These are phyloP conservation scores for Allolobophora icterica DNA, from an alignment of 2,888 invertebrate species.

Conservation along the genomic window DNA sequence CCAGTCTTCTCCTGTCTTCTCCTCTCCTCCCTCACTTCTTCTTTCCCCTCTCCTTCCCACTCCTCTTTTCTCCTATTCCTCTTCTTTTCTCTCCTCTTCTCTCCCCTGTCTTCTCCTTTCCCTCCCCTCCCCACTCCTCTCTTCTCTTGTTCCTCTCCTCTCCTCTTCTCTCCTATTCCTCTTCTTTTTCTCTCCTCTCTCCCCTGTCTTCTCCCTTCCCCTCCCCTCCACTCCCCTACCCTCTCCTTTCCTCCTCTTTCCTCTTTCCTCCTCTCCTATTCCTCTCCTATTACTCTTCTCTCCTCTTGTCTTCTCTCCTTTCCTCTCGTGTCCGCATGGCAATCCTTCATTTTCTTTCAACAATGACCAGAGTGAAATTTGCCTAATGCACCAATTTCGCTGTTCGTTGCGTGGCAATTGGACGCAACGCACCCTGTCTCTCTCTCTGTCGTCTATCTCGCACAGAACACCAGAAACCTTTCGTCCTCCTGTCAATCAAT, in stretches of 20 bases:
- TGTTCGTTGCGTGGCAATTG: neutral
- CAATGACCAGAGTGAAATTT: neutral
- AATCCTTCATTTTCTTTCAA: neutral
- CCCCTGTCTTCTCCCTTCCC: too few relatives aligned
- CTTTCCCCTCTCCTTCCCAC: neutral
- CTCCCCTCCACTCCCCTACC: too few relatives aligned
- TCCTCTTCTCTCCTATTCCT: neutral
- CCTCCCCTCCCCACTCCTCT: neutral
- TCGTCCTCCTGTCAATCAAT: neutral
- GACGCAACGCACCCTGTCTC: neutral
- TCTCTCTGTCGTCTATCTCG: too few relatives aligned
- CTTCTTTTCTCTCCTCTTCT: neutral
- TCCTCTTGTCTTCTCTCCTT: neutral
- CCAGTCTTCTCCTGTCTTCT: neutral
- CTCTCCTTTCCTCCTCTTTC: too few relatives aligned
- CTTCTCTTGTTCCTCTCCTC: neutral
- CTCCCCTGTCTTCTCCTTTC: neutral
- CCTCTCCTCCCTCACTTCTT: neutral
- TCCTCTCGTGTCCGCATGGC: neutral
- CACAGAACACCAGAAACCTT: too few relatives aligned
- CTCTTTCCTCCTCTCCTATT: too few relatives aligned
- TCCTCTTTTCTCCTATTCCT: neutral
- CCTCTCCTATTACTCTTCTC: neutral
- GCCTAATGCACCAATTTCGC: neutral
- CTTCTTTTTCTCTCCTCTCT: neutral